Evolutionary conservation across 1,140 invertebrate genomes (phyloP).

Genomic region (Leptoteleia sp.): DNA sequence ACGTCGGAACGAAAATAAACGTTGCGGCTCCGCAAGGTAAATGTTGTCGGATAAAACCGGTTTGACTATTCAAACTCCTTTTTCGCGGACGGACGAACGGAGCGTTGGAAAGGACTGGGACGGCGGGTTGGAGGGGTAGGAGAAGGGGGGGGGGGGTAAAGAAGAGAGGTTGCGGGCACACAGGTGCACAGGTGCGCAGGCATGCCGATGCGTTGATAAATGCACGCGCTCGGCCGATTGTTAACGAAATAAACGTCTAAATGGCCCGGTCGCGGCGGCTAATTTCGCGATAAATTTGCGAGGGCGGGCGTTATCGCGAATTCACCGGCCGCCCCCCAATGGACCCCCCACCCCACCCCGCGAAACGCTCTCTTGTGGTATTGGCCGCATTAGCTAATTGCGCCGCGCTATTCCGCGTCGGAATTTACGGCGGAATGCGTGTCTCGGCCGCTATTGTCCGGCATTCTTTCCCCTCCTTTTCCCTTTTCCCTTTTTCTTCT

Average conservation of each 20-base stretch:
- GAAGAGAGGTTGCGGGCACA: slow-evolving; percentile 2
- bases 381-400: slow-evolving; percentile 50
- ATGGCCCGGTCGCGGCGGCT: slow-evolving; percentile 56
- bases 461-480: background rate
- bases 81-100: slow-evolving; percentile 13
- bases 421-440: slow-evolving; percentile 22
- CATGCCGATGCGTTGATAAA: slow-evolving; percentile 65
- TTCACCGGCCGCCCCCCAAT: slow-evolving; percentile 5
- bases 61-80: slow-evolving; percentile 47
- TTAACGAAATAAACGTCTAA: slow-evolving; percentile 71
- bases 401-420: slow-evolving; percentile 12
- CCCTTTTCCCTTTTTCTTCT: too few species aligned
- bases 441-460: slow-evolving; percentile 17
- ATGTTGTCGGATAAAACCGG: slow-evolving; percentile 55
- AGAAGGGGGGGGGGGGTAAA: too few species aligned
- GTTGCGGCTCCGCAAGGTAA: slow-evolving; percentile 34
- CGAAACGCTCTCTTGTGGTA: slow-evolving; percentile 21
- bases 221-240: slow-evolving; percentile 47
- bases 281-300: slow-evolving; percentile 71
- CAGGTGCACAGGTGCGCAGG: slow-evolving; percentile 46
- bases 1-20: slow-evolving; percentile 50
- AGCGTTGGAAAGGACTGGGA: too few species aligned
- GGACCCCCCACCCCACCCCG: slow-evolving; percentile 15
- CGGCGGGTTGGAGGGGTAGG: too few species aligned
- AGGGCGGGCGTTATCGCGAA: slow-evolving; percentile 23